Evolutionary conservation across 1,140 invertebrate genomes (phyloP), one percentile per base, ranked within the genome.

Genomic region (Laodelphax striatellus): DNA sequence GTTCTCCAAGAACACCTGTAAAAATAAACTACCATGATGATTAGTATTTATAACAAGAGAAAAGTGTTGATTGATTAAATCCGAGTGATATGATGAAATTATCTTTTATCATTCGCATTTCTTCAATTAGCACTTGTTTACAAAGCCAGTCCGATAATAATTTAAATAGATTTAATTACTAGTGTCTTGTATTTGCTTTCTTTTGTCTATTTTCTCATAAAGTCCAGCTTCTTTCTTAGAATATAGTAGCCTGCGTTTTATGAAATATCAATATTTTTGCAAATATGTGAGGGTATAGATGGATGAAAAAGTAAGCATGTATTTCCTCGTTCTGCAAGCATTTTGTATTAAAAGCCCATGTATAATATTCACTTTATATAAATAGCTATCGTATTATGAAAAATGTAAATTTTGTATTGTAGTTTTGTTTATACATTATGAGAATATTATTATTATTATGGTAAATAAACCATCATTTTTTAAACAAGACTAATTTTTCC

Each of bases 381-480:
- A 24, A 55, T 55, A 28, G n/a, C n/a, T 28, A 57, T 62, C 43
- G 54, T 55, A 55, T 42, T 60, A 60, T 53, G 41, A 60, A 34
- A 34, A 55, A 41, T 60, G 60, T 62, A 62, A 50, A 62, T 62
- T 62, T 62, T 62, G 60, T 62, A 62, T 57, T 52, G 54, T 62
- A 62, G 60, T 62, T 62, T 62, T 50, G 54, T 62, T 62, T 60
- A 60, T 60, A 60, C 59, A 55, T 60, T 60, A 57, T 62, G 28
- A 62, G 28, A 16, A 55, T 21, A 62, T 52, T 62, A 38, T 38
- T 38, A 62, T 62, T 57, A 57, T 62, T 54, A 57, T 60, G 59
- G 59, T 60, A 34, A 62, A 62, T 62, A 62, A 57, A 62, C 60
- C 60, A 62, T 62, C 22, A 57, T 52, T 62, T 61, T 62, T 61